These are phyloP conservation scores for Progne subis DNA, from an alignment of 2,113 vertebrate species.

Conservation along the genomic window DNA sequence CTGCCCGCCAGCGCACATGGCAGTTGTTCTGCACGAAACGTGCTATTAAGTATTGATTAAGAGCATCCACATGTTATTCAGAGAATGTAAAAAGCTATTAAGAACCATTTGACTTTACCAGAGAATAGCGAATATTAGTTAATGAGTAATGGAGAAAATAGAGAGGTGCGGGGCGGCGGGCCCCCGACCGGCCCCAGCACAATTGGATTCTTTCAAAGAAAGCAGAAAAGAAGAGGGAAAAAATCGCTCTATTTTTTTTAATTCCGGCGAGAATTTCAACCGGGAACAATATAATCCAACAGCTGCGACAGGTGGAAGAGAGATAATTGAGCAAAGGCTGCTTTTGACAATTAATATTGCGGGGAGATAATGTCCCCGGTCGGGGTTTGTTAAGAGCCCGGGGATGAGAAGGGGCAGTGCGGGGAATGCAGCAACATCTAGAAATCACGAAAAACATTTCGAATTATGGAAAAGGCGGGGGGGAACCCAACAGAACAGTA, in stretches of 20 bases:
- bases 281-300: conserved; percentile 11
- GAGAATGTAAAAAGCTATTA: conserved; percentile 53
- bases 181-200: neutral
- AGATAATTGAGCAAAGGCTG: conserved; percentile 57
- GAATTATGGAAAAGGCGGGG: neutral
- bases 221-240: neutral
- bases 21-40: neutral
- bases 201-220: conserved; percentile 10
- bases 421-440: neutral
- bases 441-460: neutral
- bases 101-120: conserved; percentile 55
- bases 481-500: fast-evolving
- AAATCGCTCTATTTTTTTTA: conserved; percentile 16
- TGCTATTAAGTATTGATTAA: conserved; percentile 59
- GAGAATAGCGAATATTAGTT: conserved; percentile 50
- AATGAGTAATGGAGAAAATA: conserved; percentile 17
- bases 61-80: conserved; percentile 37
- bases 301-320: conserved; percentile 41
- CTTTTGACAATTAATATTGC: conserved; percentile 57
- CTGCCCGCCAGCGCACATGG: neutral
- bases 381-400: neutral
- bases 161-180: neutral
- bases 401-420: neutral
- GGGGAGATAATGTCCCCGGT: neutral
- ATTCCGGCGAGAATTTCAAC: conserved; percentile 37